These are phyloP conservation scores for Drosophila pruinosa DNA, from an alignment of 1,140 invertebrate genomes.

Conservation along the genomic window DNA sequence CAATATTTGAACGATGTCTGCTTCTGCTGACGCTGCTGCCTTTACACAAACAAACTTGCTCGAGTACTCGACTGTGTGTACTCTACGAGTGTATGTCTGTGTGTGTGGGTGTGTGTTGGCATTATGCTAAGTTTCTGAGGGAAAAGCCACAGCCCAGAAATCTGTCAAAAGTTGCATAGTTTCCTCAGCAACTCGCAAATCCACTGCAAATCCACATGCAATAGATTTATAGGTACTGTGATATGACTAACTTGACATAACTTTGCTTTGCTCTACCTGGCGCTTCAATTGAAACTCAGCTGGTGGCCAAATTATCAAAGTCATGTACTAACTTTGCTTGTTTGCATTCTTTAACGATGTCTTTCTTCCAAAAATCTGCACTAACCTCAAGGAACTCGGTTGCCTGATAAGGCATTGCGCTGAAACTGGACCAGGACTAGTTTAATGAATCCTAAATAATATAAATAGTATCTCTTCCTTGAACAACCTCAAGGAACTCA, in stretches of 20 bases:
- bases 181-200: slow-evolving; percentile 20
- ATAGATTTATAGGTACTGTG: not conserved
- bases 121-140: slow-evolving; percentile 30
- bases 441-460: not conserved
- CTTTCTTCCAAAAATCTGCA: not conserved
- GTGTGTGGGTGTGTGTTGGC: not conserved
- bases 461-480: not conserved
- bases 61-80: not conserved
- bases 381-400: not conserved
- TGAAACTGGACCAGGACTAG: not conserved
- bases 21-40: slow-evolving; percentile 42
- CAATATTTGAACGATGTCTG: slow-evolving; percentile 65
- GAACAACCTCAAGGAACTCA: not conserved
- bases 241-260: not conserved
- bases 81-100: not conserved
- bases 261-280: not conserved
- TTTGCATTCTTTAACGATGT: no score
- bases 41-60: slow-evolving; percentile 26
- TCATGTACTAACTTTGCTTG: not conserved
- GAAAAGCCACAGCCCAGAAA: slow-evolving; percentile 6
- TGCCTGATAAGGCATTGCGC: not conserved
- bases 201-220: slow-evolving; percentile 16
- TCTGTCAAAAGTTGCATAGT: slow-evolving; percentile 47
- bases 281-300: not conserved
- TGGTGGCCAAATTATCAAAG: not conserved